A percentile compares a stretch with the other conserved stretches of the same genome.
Conservation (phyloP, 2,113 vertebrate genomes). For the Ailurus styani region DNA sequence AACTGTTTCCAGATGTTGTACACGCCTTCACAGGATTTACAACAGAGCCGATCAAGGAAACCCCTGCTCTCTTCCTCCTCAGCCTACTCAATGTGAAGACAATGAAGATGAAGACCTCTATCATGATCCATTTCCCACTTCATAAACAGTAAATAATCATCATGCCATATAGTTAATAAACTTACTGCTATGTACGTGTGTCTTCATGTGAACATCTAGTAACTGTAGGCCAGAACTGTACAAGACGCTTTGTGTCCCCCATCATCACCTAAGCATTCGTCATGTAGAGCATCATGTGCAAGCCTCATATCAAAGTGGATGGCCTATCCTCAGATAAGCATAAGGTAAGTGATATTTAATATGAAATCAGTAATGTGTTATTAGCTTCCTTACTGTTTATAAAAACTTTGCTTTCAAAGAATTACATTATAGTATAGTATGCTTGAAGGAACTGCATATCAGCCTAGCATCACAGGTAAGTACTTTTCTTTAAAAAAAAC, state of each 20-base stretch:
- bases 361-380: neutral
- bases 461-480: neutral
- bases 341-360: neutral
- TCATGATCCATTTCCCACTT: neutral
- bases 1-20: neutral
- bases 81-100: neutral
- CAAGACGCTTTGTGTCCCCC: neutral
- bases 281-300: neutral
- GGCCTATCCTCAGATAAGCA: neutral
- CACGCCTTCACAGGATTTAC: neutral
- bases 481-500: neutral
- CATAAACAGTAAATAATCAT: neutral
- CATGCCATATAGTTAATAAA: neutral
- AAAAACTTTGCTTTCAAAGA: neutral
- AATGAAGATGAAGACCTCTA: neutral
- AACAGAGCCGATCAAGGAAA: neutral
- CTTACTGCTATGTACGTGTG: neutral
- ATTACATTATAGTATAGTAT: neutral
- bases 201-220: neutral
- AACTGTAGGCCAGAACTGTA: neutral
- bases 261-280: neutral
- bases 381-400: neutral
- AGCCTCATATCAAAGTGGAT: neutral
- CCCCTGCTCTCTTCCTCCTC: neutral
- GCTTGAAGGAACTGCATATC: neutral